Evolutionary conservation across 2,888 invertebrate species (phyloP).

Genomic region (Willowsia nigromaculata): DNA sequence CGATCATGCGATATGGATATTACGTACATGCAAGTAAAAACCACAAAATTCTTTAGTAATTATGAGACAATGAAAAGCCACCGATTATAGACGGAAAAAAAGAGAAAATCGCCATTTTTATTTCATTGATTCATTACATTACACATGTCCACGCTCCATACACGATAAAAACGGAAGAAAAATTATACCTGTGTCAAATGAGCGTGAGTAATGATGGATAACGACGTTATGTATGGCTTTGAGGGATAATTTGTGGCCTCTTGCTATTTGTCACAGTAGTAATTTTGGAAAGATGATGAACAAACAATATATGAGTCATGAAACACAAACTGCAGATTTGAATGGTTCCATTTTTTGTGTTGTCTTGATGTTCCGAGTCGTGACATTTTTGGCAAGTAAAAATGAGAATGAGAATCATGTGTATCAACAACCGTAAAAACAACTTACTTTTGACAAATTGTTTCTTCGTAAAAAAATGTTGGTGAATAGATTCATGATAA

Average conservation of each 20-base stretch:
- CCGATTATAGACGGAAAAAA: not conserved
- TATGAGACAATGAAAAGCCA: constrained; percentile 14
- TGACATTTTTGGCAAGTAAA: not conserved
- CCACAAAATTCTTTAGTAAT: not conserved
- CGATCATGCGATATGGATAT: constrained; percentile 39
- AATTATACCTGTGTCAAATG: constrained; percentile 47
- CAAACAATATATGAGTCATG: constrained; percentile 12
- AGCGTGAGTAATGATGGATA: constrained; percentile 39
- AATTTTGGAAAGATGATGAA: not conserved
- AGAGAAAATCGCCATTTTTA: not conserved
- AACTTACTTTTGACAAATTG: no score
- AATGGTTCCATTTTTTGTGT: no score
- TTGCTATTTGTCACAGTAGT: constrained; percentile 59
- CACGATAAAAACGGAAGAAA: not conserved
- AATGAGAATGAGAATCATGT: no score
- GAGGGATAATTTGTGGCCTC: constrained; percentile 57
- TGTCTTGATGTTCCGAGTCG: not conserved
- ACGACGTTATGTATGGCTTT: constrained; percentile 43
- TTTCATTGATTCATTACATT: not conserved
- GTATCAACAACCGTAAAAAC: no score
- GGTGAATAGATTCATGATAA: no score
- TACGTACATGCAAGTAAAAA: constrained; percentile 4
- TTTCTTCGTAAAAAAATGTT: no score
- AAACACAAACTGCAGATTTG: not conserved
- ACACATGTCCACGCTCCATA: not conserved